Base-by-base conservation (phyloP, 2,888 invertebrate species). In the Kryphioiulus occultus region DNA sequence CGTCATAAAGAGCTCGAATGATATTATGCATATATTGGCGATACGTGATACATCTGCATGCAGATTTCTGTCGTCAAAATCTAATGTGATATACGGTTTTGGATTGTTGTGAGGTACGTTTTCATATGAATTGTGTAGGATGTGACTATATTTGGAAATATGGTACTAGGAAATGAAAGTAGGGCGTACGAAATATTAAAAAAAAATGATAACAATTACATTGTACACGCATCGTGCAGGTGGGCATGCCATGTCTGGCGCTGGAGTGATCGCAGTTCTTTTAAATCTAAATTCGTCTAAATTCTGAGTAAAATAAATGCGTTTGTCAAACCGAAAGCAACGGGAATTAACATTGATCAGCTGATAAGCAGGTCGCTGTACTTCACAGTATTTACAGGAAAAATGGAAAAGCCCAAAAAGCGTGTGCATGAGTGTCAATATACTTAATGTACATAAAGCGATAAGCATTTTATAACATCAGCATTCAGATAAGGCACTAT, bases 111-210 rank as follows among this genome's bases (percentile, higher is more conserved):
- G 26, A 68, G 68, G 68, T 68, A 26, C 2, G 2, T 10, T 19
- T 68, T 68, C 9, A 26, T 12, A 26, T 5, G 26, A 68, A 68
- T 10, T 7, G 68, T 26, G 68, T 68, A 26, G 68, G 68, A 68
- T 7, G 68, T n/a, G 5, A 26, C 68, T 68, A 68, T 26, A 68
- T 68, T 68, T 68, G 68, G 68, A 68, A 26, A 26, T 68, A 26
- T 68, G 22, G n/a, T 68, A 68, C 68, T 22, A 68, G 68, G 68
- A 68, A 68, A 68, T 68, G 68, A 68, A 68, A 68, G 68, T 68
- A 68, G 68, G 68, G 68, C 68, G 68, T 68, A n/a, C 26, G n/a
- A 68, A 68, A 68, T 68, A 10, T 47, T 47, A 47, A 47, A 10
- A 68, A 26, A 68, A 68, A 26, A 9, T 1, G 68, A 68, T 68